Evolutionary conservation across 1,140 invertebrate genomes (phyloP), one percentile per base, ranked within the genome.

Genomic region (Tigriopus japonicus): DNA sequence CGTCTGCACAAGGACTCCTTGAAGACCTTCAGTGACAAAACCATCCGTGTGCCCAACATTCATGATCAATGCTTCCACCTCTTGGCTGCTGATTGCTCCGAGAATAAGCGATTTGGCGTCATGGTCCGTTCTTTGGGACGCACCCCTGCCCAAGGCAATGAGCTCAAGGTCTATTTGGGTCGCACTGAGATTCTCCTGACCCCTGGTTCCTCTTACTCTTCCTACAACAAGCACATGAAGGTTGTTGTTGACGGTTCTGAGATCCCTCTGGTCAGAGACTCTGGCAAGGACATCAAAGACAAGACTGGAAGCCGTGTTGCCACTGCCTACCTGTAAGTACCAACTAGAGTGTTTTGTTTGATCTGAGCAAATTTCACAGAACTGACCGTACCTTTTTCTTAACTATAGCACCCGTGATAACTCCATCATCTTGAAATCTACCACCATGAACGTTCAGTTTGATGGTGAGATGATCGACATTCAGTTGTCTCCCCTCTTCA

Each of bases 41-140:
- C 45, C 45, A 49, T 49, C 21, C 45, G 45, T 21, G 45, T 49
- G 2, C n/a, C 45, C 10, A 49, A 12, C n/a, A 15, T 15, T 21
- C n/a, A 49, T 23, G 55, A 58, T 23, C 15, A 58, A n/a, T 62
- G 60, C 60, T 62, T 40, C 41, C 60, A 62, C 14, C 9, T 62
- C 13, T 13, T 62, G 12, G 52, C 54, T 19, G 45, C 19, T 13
- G 60, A 62, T 45, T 62, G 60, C 49, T 62, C 60, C 10, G 17
- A 35, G 17, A 45, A 15, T 10, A 14, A 41, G 19, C 7, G 42
- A 23, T 62, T 62, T 21, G 52, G 28, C 10, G n/a, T 62, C 15
- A 52, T 62, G 42, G 52, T 43, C 35, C 52, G 59, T 14, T 17
- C 15, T 13, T 15, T 62, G 12, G 21, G 41, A 14, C 52, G 17